Evolutionary conservation across 2,888 invertebrate genomes (phyloP).

Genomic region (Pseudoips prasinana): DNA sequence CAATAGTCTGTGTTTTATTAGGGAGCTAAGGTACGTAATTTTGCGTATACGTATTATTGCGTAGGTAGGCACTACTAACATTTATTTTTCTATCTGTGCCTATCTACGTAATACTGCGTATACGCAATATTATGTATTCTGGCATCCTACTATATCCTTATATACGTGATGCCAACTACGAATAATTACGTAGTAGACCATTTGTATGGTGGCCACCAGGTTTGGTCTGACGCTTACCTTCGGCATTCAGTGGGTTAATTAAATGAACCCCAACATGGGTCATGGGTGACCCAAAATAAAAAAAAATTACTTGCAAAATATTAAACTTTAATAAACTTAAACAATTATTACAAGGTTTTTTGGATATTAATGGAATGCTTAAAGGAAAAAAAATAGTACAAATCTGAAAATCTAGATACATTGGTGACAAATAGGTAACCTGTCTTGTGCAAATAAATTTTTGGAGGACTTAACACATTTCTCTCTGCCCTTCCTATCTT

Average conservation of each 20-base stretch:
- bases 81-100: background rate
- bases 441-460: too few relatives aligned
- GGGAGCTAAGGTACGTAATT: background rate
- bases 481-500: too few relatives aligned
- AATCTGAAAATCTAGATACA: too few relatives aligned
- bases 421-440: too few relatives aligned
- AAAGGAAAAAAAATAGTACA: too few relatives aligned
- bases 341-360: too few relatives aligned
- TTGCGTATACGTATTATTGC: slow-evolving; percentile 1
- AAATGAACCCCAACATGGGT: background rate
- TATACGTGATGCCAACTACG: slow-evolving; percentile 5
- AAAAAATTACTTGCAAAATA: too few relatives aligned
- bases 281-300: too few relatives aligned
- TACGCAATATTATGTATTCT: background rate
- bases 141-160: slow-evolving; percentile 1
- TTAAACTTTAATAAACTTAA: too few relatives aligned
- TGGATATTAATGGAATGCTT: too few relatives aligned
- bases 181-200: slow-evolving; percentile 4
- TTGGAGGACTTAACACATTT: too few relatives aligned
- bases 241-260: too few relatives aligned
- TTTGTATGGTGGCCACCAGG: slow-evolving; percentile 6
- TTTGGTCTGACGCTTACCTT: slow-evolving; percentile 1
- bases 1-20: background rate
- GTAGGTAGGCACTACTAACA: slow-evolving; percentile 1
- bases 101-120: background rate